Evolutionary conservation across 1,140 invertebrate genomes (phyloP), one percentile per base, ranked within the genome.

Genomic region (Thaumetopoea pityocampa): DNA sequence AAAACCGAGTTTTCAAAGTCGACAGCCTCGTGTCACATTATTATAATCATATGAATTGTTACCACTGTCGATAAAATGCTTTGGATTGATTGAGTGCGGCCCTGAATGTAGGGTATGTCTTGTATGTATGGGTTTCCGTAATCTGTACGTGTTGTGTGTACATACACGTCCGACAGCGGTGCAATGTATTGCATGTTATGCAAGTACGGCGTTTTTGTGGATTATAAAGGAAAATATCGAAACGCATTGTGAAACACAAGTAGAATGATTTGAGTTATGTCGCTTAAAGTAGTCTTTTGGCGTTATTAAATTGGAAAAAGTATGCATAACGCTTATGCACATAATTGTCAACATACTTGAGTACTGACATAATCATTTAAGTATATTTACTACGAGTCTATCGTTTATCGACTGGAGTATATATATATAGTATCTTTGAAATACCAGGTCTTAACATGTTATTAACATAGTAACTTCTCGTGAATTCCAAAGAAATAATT

Each of bases 151-250:
- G n/a, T n/a, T n/a, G n/a, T 68, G 50, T 62, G 45, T 57, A 57
- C 47, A 55, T 50, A 68, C 43, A 60, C 51, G 27, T 29, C 42
- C 43, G 43, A 41, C 40, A 52, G 36, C 30, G 42, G 55, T 38
- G 51, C 55, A 46, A 62, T 67, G 56, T 65, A 63, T 41, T 66
- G 79, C 79, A 83, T 83, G 79, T 64, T 49, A 41, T 64, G 67
- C 67, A 64, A 74, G 58, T 60, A 47, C 35, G 44, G 32, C 37
- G 50, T 35, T 56, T 46, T 36, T 55, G 50, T 59, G 44, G 44
- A 42, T 52, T 37, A 42, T 45, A 37, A 45, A 51, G 51, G 43
- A 53, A 27, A 33, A 49, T 20, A 46, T 49, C 26, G 27, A 44
- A 35, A 20, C 45, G 46, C 50, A 35, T 48, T 63, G 46, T 51